Conservation (phyloP, 2,888 invertebrate genomes). For the Chrysotoxum bicinctum region DNA sequence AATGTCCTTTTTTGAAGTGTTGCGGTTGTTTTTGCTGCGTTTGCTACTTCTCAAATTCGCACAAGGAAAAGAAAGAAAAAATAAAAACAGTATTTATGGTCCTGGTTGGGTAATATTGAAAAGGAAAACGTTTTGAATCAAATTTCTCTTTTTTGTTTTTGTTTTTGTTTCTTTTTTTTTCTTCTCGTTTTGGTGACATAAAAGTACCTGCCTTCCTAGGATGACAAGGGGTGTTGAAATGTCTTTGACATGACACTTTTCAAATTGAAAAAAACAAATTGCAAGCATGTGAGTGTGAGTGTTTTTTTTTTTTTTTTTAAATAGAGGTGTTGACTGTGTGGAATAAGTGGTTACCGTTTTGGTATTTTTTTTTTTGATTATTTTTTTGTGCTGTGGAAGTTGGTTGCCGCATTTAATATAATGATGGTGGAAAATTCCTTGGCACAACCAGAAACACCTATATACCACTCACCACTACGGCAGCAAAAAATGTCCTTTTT, state of each 20-base stretch:
- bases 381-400: not conserved
- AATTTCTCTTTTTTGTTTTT: not conserved
- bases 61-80: not conserved
- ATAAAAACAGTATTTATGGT: not conserved
- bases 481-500: conserved; percentile 30
- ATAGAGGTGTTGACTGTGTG: conserved; percentile 20
- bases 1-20: conserved; percentile 34
- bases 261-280: conserved; percentile 62
- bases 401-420: conserved; percentile 31
- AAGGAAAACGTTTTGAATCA: conserved; percentile 30
- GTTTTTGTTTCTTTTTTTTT: conserved; percentile 15
- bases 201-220: not conserved
- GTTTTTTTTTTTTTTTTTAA: not conserved
- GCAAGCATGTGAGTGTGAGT: conserved; percentile 40
- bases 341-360: conserved; percentile 29
- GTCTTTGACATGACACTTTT: conserved; percentile 59
- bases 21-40: conserved; percentile 27
- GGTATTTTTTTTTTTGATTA: not conserved
- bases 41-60: not conserved
- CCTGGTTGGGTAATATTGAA: conserved; percentile 10
- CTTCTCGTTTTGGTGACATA: conserved; percentile 33
- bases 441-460: not conserved
- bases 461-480: not conserved
- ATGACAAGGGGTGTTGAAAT: conserved; percentile 46
- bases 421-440: conserved; percentile 30